Conservation (phyloP, 2,888 invertebrate species). For the Pyrocoelia pectoralis region DNA sequence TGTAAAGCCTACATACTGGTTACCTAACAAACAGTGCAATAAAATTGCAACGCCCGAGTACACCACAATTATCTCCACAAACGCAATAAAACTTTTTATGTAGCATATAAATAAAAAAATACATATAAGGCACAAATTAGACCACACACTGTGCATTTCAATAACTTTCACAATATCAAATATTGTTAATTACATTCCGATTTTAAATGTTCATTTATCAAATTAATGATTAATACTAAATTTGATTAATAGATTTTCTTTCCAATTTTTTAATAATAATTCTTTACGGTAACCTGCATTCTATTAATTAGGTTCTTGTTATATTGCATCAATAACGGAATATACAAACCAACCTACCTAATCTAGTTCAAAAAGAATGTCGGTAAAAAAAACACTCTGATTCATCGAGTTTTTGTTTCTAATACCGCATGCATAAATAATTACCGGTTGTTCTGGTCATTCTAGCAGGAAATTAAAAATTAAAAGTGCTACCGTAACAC, state of each 20-base stretch:
- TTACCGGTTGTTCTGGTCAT: background rate
- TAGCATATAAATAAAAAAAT: background rate
- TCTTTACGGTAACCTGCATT: too few species aligned
- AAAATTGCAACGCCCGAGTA: background rate
- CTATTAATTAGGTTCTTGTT: background rate
- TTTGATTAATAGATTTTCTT: constrained; percentile 24
- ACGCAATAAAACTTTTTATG: background rate
- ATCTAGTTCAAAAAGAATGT: background rate
- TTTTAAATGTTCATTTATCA: constrained; percentile 14
- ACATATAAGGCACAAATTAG: constrained; percentile 11
- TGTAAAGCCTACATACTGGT: too few species aligned
- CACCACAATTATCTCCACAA: background rate
- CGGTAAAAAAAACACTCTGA: background rate
- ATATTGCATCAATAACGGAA: background rate
- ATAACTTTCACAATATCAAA: constrained; percentile 18
- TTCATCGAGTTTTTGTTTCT: background rate
- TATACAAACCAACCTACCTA: too few species aligned
- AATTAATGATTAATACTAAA: constrained; percentile 22
- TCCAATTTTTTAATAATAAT: background rate
- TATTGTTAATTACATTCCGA: constrained; percentile 14
- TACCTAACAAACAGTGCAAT: too few species aligned
- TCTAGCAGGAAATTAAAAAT: constrained; percentile 13
- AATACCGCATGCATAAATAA: background rate
- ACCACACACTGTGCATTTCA: constrained; percentile 17
- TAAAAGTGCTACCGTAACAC: constrained; percentile 2